Evolutionary conservation across 2,888 invertebrate genomes (phyloP), one percentile per base, ranked within the genome.

Genomic region (Erannis defoliaria): DNA sequence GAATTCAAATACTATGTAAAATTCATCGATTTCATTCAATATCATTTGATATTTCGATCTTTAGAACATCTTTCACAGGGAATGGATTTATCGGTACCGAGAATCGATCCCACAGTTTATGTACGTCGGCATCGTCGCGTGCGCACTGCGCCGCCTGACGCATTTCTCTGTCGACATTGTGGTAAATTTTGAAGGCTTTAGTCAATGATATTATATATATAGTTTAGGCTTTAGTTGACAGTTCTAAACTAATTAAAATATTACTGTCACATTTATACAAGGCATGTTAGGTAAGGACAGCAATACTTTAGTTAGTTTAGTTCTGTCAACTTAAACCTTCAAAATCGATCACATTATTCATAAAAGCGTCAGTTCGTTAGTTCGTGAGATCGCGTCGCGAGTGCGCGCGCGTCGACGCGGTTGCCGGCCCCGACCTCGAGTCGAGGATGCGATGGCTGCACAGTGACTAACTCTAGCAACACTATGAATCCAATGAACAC

Each of bases 401-500:
- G 16, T 29, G 40, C 40, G 19, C 0, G 37, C 48, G 16, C n/a
- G 9, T 10, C 4, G 14, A 19, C 18, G 26, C 42, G 8, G n/a
- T n/a, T 21, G 23, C 10, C 16, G 4, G 9, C 35, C 14, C 14
- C 42, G 37, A 43, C 86, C 85, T 88, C 85, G 79, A 79, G 79
- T 80, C 77, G 69, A 78, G 78, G 81, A 83, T 77, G 78, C 77
- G 72, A 79, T 78, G 71, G 76, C 66, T 80, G 75, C 79, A 73
- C 64, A 75, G 29, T 51, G 51, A 71, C 73, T 78, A 71, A 70
- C 67, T 76, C 89, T 90, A 90, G 89, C 89, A 86, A 86, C 83
- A 84, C 88, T 90, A 89, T 80, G 76, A 80, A 78, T 85, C 86
- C 85, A 87, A 85, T 88, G 88, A 89, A 90, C 89, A 89, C 88